A percentile compares a stretch with the other conserved stretches of the same genome.
phyloP scores from a whole-genome alignment of 2,113 vertebrate species.

The Mobula hypostoma region DNA sequence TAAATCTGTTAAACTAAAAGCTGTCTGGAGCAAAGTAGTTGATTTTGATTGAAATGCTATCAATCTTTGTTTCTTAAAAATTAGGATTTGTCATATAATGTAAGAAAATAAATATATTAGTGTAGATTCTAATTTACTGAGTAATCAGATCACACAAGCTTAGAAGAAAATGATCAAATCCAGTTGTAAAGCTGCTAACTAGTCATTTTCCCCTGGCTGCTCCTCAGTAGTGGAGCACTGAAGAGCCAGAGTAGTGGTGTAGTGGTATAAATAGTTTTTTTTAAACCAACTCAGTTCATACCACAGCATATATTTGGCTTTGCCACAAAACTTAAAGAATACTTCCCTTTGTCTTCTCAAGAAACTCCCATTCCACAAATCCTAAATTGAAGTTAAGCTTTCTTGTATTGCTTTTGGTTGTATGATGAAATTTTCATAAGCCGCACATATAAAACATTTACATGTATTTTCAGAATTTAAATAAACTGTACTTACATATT shows the following conservation, averaged over 20 bases:
- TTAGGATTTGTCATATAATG: background rate
- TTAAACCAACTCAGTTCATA: background rate
- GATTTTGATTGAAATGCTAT: background rate
- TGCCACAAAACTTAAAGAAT: slow-evolving; percentile 20
- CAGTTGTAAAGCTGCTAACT: background rate
- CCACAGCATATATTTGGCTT: slow-evolving; percentile 17
- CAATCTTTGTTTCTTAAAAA: background rate
- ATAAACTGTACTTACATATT: background rate
- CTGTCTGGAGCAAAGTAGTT: background rate
- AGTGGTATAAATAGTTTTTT: slow-evolving; percentile 2
- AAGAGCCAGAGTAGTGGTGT: background rate
- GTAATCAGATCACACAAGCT: background rate
- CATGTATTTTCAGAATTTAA: background rate
- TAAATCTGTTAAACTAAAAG: background rate
- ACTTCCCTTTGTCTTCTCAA: slow-evolving; percentile 8
- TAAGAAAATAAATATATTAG: background rate
- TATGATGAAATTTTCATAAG: background rate
- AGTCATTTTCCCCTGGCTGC: background rate
- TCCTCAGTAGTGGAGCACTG: background rate
- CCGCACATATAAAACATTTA: background rate
- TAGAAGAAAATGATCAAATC: background rate
- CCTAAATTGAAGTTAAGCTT: slow-evolving; percentile 10
- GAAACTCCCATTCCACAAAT: slow-evolving; percentile 2
- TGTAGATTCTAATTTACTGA: background rate
- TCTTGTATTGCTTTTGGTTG: background rate